Evolutionary conservation across 2,888 invertebrate genomes (phyloP).

Genomic region (Parthenolecanium corni): DNA sequence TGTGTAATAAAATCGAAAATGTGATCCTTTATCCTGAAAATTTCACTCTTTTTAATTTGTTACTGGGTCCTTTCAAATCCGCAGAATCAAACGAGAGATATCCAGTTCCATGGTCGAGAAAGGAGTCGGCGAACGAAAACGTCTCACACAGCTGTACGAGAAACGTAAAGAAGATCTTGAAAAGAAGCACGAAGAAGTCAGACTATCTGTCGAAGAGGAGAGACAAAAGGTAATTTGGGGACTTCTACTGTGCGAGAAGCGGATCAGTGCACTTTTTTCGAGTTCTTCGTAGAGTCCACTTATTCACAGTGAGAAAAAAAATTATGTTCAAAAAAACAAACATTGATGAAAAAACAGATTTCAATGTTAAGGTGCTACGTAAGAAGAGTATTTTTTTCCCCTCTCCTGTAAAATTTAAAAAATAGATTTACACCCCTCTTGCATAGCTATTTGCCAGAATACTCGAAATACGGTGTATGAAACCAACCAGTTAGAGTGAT

Average conservation of each 20-base stretch:
- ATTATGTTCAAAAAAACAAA: too few species aligned
- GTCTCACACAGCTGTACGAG: constrained; percentile 64
- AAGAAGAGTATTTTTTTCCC: too few species aligned
- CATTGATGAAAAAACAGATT: too few species aligned
- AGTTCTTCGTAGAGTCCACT: too few species aligned
- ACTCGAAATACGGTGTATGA: too few species aligned
- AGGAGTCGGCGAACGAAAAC: constrained; percentile 78
- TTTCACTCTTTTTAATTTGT: not conserved
- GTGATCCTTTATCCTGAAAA: not conserved
- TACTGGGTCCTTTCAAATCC: not conserved
- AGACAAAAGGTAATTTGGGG: constrained; percentile 46
- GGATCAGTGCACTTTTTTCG: too few species aligned
- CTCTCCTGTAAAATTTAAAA: too few species aligned
- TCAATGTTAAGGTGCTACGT: too few species aligned
- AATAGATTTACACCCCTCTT: too few species aligned
- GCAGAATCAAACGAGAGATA: constrained; percentile 66
- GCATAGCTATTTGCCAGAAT: too few species aligned
- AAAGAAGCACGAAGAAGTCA: constrained; percentile 65
- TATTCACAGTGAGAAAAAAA: not conserved
- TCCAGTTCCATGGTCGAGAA: constrained; percentile 69
- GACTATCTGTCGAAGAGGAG: constrained; percentile 55
- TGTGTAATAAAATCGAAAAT: not conserved
- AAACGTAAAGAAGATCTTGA: constrained; percentile 62
- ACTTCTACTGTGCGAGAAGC: too few species aligned
- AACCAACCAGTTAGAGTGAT: too few species aligned